Conservation (phyloP, 2,113 vertebrate species). For the Rhynchomys soricoides region DNA sequence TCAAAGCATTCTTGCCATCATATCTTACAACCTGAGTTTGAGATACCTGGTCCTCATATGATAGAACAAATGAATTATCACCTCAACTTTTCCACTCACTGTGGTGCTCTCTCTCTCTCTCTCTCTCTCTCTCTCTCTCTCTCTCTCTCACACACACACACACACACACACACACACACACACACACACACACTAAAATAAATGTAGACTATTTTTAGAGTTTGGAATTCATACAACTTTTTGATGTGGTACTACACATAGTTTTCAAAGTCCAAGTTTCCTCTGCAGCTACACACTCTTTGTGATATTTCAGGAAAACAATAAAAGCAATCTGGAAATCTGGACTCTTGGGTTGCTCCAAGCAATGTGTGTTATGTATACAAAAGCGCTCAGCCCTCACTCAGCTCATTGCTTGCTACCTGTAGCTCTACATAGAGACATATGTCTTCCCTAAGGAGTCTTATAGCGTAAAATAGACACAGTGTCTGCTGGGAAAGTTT, state of each 20-base stretch:
- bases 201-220: not conserved
- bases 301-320: not conserved
- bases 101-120: not conserved
- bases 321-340: not conserved
- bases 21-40: not conserved
- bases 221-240: not conserved
- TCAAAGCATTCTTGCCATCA: not conserved
- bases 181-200: not conserved
- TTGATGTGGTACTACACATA: not conserved
- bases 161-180: not conserved
- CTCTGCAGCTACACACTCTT: accelerated
- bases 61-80: not conserved
- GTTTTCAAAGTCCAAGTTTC: not conserved
- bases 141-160: not conserved
- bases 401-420: not conserved
- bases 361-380: no score
- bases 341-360: not conserved
- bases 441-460: not conserved
- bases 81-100: not conserved
- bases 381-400: not conserved
- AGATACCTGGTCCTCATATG: not conserved
- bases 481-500: not conserved
- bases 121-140: not conserved
- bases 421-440: not conserved
- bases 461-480: not conserved